Evolutionary conservation across 2,113 vertebrate genomes (phyloP).

Genomic region (Zosterops hypoxanthus): DNA sequence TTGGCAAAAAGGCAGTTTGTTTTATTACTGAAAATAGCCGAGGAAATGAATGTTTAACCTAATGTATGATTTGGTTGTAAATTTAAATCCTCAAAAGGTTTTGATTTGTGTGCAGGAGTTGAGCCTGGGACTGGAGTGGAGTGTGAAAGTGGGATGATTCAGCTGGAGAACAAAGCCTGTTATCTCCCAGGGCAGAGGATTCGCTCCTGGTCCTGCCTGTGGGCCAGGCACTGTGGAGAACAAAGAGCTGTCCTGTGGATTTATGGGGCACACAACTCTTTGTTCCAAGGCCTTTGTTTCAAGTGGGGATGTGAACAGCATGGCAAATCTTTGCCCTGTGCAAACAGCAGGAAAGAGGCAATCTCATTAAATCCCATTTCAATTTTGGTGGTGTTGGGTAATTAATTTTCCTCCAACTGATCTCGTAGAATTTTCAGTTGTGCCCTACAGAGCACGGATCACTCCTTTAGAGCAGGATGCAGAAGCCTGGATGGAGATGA

Average conservation of each 20-base stretch:
- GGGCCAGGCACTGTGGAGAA: not conserved
- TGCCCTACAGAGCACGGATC: accelerated
- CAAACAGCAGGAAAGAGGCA: not conserved
- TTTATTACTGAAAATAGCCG: not conserved
- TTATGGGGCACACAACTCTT: not conserved
- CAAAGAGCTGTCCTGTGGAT: conserved; percentile 20
- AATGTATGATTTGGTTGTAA: not conserved
- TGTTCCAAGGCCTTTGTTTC: not conserved
- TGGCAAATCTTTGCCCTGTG: not conserved
- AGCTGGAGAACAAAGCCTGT: conserved; percentile 5
- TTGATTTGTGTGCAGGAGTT: not conserved
- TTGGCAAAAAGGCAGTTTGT: not conserved
- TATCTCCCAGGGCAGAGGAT: not conserved
- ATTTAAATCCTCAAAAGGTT: not conserved
- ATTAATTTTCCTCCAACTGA: not conserved
- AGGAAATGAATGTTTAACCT: not conserved
- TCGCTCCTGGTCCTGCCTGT: not conserved
- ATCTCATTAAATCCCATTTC: not conserved
- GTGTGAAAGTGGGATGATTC: not conserved
- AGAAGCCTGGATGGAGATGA: not conserved
- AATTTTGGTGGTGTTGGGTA: not conserved
- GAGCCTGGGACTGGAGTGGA: not conserved
- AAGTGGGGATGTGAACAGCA: not conserved
- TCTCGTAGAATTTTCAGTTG: not conserved
- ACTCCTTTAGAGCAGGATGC: not conserved